A percentile compares a stretch with the other conserved stretches of the same genome.
phyloP scores from a whole-genome alignment of 2,797 vertebrate species.

The Falco berigora region DNA sequence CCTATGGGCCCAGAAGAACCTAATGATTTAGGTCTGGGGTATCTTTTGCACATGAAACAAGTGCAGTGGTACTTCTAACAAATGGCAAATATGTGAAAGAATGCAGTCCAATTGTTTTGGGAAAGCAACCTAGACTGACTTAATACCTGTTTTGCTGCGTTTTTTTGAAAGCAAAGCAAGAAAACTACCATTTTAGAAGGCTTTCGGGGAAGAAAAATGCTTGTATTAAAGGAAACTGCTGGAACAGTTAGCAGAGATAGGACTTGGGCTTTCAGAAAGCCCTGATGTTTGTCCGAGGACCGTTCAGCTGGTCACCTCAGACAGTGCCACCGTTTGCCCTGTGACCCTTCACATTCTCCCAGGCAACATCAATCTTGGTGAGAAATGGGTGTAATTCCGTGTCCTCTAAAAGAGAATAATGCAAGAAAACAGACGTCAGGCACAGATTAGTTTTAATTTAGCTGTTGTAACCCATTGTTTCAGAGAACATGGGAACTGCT shows the following conservation, averaged over 20 bases:
- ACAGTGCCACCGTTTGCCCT: neutral
- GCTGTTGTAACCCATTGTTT: neutral
- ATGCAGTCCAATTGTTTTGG: neutral
- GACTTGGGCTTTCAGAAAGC: neutral
- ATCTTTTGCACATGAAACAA: neutral
- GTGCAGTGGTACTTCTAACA: neutral
- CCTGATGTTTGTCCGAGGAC: neutral
- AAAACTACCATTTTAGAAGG: neutral
- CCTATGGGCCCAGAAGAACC: neutral
- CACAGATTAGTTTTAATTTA: neutral
- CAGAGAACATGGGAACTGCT: slow-evolving; percentile 37
- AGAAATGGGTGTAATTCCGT: neutral
- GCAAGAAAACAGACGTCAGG: neutral
- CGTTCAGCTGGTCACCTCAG: neutral
- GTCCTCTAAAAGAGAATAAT: neutral
- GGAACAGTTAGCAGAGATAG: neutral
- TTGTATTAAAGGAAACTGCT: neutral
- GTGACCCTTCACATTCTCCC: neutral
- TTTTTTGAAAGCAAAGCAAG: neutral
- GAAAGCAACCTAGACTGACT: neutral
- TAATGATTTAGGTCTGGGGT: neutral
- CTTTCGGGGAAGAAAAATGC: neutral
- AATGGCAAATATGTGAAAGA: neutral
- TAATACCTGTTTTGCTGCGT: rapidly evolving
- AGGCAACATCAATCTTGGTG: neutral